Conservation (phyloP, 2,113 vertebrate species). For the Anolis carolinensis region DNA sequence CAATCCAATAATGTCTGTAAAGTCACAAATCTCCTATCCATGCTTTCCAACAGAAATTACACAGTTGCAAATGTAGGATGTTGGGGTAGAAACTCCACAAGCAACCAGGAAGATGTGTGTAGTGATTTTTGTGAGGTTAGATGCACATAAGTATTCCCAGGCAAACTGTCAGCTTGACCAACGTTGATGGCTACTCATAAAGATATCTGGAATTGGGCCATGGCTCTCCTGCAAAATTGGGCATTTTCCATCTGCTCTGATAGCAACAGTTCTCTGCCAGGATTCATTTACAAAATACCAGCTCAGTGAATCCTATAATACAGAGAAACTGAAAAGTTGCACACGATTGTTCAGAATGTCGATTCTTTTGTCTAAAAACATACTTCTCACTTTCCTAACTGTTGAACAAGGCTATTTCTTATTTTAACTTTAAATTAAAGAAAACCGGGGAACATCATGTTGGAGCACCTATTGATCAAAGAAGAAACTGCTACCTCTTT, state of each 20-base stretch:
- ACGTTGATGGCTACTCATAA: neutral
- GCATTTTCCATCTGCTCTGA: neutral
- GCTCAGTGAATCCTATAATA: neutral
- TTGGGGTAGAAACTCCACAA: neutral
- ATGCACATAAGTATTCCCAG: neutral
- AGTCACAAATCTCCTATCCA: neutral
- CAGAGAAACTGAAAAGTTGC: neutral
- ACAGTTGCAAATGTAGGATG: neutral
- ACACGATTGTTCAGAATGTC: neutral
- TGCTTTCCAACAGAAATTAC: neutral
- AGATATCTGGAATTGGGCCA: neutral
- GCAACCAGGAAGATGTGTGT: neutral
- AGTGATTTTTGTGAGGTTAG: neutral
- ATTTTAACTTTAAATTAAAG: neutral
- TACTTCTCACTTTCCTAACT: neutral
- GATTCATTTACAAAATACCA: neutral
- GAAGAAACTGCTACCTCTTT: neutral
- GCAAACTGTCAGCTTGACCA: neutral
- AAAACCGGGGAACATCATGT: neutral
- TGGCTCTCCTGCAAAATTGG: neutral
- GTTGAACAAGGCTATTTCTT: neutral
- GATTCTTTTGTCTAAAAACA: neutral
- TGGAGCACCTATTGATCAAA: neutral
- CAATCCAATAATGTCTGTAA: neutral
- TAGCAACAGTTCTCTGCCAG: neutral